These are phyloP conservation scores for Trematomus bernacchii DNA, from an alignment of 2,797 vertebrate species.

Conservation along the genomic window DNA sequence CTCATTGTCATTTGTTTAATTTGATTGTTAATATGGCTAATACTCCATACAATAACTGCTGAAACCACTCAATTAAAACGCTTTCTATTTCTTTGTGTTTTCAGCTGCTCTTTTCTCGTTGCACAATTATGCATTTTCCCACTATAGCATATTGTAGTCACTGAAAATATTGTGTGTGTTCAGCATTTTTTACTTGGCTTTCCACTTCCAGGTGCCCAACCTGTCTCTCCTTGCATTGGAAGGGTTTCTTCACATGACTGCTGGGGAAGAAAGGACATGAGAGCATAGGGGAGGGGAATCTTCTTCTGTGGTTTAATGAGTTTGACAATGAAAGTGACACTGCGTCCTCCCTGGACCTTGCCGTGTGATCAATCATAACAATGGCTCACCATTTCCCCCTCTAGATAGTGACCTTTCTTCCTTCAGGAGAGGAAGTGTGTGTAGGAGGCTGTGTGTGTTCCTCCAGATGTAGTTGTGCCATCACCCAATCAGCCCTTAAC, in stretches of 20 bases:
- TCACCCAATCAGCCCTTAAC: conserved; percentile 69
- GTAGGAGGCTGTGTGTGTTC: conserved; percentile 40
- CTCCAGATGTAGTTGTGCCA: conserved; percentile 44
- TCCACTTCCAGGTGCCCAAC: conserved; percentile 45
- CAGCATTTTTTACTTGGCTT: conserved; percentile 71
- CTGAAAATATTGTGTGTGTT: conserved; percentile 62
- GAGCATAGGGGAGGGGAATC: conserved; percentile 58
- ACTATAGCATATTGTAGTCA: conserved; percentile 20
- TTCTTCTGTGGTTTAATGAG: conserved; percentile 80
- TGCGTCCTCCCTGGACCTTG: conserved; percentile 79
- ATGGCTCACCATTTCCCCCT: conserved; percentile 82
- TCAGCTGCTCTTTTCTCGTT: conserved; percentile 35
- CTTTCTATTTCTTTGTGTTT: conserved; percentile 19
- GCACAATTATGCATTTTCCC: conserved; percentile 49
- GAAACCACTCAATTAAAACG: conserved; percentile 41
- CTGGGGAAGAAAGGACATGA: conserved; percentile 64
- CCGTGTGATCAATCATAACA: conserved; percentile 84
- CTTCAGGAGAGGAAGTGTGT: conserved; percentile 71
- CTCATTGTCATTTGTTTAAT: conserved; percentile 50
- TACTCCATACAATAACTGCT: conserved; percentile 31
- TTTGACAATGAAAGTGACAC: conserved; percentile 86
- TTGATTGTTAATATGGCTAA: conserved; percentile 58
- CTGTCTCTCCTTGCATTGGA: conserved; percentile 44
- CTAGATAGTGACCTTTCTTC: conserved; percentile 82
- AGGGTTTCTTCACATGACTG: conserved; percentile 64